Conservation (phyloP, 2,888 invertebrate genomes). For the Copidosoma aretas region DNA sequence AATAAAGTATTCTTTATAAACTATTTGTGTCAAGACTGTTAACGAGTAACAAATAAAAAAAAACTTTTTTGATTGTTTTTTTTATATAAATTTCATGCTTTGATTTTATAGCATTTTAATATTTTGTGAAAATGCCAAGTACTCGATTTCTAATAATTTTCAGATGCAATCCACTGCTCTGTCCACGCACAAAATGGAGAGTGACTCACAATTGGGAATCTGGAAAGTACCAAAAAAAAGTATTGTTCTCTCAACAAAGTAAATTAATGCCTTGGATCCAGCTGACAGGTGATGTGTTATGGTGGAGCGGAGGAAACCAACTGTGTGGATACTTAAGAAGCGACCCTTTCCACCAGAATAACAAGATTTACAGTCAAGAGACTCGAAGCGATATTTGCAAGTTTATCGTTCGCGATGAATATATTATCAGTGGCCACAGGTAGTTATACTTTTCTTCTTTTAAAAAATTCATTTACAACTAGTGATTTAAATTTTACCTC, state of each 20-base stretch:
- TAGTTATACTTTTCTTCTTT: slow-evolving; percentile 42
- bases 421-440: slow-evolving; percentile 62
- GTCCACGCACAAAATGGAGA: slow-evolving; percentile 59
- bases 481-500: not conserved
- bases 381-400: slow-evolving; percentile 61
- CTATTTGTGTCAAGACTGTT: not conserved
- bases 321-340: slow-evolving; percentile 54
- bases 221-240: slow-evolving; percentile 64
- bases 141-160: slow-evolving; percentile 1
- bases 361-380: slow-evolving; percentile 46
- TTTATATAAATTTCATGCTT: no score
- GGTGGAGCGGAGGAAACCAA: slow-evolving; percentile 65
- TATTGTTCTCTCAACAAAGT: slow-evolving; percentile 61
- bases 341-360: slow-evolving; percentile 51
- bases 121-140: no score
- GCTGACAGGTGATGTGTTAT: slow-evolving; percentile 64
- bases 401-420: slow-evolving; percentile 61
- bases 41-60: no score
- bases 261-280: slow-evolving; percentile 67
- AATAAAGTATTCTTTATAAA: not conserved
- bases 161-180: slow-evolving; percentile 57
- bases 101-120: no score
- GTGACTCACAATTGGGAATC: slow-evolving; percentile 67
- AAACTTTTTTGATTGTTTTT: no score
- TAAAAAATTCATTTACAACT: slow-evolving; percentile 14